phyloP scores from a whole-genome alignment of 2,113 vertebrate species.

The Vidua chalybeata region DNA sequence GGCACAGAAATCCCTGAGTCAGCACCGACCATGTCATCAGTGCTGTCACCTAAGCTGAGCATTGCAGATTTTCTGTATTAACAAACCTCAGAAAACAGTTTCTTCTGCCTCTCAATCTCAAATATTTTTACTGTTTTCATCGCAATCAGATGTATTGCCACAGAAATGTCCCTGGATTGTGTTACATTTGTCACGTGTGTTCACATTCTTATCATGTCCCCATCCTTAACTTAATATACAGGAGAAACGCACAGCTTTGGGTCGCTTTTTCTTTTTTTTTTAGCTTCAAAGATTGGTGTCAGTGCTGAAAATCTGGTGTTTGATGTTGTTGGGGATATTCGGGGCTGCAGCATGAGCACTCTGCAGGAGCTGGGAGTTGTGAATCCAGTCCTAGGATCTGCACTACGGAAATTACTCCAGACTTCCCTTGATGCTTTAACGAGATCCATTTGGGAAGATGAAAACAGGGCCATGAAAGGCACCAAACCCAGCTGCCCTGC shows the following conservation, averaged over 20 bases:
- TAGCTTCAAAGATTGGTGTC: background rate
- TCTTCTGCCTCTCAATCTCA: background rate
- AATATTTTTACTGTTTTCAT: background rate
- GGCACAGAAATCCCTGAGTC: background rate
- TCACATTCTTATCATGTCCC: background rate
- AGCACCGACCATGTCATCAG: background rate
- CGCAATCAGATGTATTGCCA: background rate
- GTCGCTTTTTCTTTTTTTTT: background rate
- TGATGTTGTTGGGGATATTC: background rate
- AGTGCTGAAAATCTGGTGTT: background rate
- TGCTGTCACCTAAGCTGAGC: background rate
- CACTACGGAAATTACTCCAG: background rate
- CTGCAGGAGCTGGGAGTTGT: background rate
- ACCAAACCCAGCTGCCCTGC: background rate
- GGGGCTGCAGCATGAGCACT: background rate
- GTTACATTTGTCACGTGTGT: background rate
- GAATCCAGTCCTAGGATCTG: background rate
- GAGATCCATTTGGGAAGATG: background rate
- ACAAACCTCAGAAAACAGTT: background rate
- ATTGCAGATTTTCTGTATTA: background rate
- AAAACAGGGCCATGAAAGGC: background rate
- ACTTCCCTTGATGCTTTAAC: background rate
- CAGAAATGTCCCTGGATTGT: background rate
- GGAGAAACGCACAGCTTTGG: background rate
- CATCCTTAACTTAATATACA: background rate